Percentiles rank a stretch among this genome's conserved stretches.
Evolutionary conservation across 2,888 invertebrate genomes (phyloP).

Genomic region (Aleiodes leptofemur): DNA sequence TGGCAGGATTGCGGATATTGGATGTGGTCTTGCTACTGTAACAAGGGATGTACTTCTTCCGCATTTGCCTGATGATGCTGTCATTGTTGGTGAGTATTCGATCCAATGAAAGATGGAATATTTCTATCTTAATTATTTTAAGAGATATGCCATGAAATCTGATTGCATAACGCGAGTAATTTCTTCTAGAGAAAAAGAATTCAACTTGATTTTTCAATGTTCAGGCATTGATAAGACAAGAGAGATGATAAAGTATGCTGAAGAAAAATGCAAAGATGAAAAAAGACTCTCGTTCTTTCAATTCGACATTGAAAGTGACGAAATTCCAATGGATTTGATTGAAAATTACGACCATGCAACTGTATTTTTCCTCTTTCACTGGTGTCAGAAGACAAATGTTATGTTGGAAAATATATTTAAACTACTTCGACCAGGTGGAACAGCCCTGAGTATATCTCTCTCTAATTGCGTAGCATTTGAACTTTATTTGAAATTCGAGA

Average conservation of each 20-base stretch:
- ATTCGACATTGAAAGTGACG: conserved; percentile 78
- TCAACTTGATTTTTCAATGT: conserved; percentile 2
- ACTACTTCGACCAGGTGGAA: conserved; percentile 81
- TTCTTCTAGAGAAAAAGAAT: neutral
- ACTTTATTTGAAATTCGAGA: conserved; percentile 80
- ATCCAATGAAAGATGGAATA: too few species aligned
- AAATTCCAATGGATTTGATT: conserved; percentile 73
- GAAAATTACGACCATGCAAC: conserved; percentile 11
- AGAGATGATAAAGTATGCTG: conserved; percentile 83
- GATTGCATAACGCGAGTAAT: neutral
- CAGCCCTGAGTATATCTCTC: conserved; percentile 82
- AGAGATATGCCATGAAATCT: too few species aligned
- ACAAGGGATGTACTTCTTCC: neutral
- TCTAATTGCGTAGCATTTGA: conserved; percentile 83
- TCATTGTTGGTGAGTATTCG: conserved; percentile 1
- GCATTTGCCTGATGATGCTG: neutral
- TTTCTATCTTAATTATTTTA: conserved; percentile 63
- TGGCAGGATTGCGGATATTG: conserved; percentile 2
- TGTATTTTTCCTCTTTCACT: conserved; percentile 82
- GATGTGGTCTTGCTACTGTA: conserved; percentile 13
- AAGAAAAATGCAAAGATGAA: conserved; percentile 75
- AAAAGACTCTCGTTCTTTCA: conserved; percentile 75
- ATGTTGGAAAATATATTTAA: conserved; percentile 81
- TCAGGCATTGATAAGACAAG: conserved; percentile 83
- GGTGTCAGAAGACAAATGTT: conserved; percentile 83